Evolutionary conservation across 2,113 vertebrate genomes (phyloP), one percentile per base, ranked within the genome.

Genomic region (Spea bombifrons): DNA sequence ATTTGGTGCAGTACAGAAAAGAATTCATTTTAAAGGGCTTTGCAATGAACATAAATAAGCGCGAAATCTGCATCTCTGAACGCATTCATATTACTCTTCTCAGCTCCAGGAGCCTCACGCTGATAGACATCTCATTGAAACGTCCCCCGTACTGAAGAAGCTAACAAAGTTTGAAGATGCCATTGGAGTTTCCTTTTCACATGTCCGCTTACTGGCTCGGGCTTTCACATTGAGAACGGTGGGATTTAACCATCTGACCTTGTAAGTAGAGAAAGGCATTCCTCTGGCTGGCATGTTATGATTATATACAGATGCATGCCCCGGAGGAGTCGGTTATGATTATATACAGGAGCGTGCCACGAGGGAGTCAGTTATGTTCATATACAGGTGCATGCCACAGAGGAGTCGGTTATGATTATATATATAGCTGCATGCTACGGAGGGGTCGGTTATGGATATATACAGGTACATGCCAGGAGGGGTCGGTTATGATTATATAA

Each of bases 231-330:
- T 99, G 86, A 94, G 97, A 85, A 99, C 97, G 5, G 97, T 99
- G 16, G 97, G 97, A 86, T 99, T 97, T 90, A 99, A 99, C 90
- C 97, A 99, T 83, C 93, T 99, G 87, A 99, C 97, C 30, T 92
- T 99, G 97, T 99, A 86, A 96, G 96, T 95, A 5, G 48, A 57
- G 30, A 30, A 30, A 30, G 1, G 30, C 30, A 30, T 30, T 30
- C 30, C 30, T 30, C 30, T 30, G 30, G 30, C 30, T 30, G 30
- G 30, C 30, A 30, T 30, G 30, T 30, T 30, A 30, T 30, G 30
- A 30, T 30, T 30, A 30, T 30, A 30, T 30, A 30, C 30, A 30
- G 30, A 30, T 30, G 1, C 30, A 30, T 30, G 30, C 30, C 30
- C 1, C 30, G 30, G 30, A 30, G 30, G 30, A 30, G 30, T 30